Conservation (phyloP, 2,888 invertebrate species). For the Hoplodrina ambigua region DNA sequence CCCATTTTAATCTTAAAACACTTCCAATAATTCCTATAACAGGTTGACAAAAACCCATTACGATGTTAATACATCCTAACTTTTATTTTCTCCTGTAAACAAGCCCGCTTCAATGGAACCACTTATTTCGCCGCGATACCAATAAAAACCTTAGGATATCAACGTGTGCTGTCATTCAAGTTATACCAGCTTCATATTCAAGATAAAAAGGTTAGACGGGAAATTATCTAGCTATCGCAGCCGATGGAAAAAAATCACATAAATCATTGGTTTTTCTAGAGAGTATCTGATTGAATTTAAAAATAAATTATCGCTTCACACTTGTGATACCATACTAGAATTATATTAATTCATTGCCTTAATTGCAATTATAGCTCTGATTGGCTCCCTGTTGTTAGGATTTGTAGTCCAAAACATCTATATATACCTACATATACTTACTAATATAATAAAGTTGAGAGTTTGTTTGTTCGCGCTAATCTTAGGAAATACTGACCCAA, state of each 20-base stretch:
- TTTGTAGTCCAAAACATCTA: neutral
- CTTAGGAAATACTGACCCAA: no score
- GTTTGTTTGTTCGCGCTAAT: no score
- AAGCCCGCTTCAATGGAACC: slow-evolving; percentile 50
- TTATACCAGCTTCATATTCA: slow-evolving; percentile 50
- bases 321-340: slow-evolving; percentile 13
- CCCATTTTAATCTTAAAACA: slow-evolving; percentile 34
- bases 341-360: slow-evolving; percentile 11
- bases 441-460: no score
- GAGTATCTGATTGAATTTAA: slow-evolving; percentile 37
- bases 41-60: slow-evolving; percentile 40
- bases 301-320: slow-evolving; percentile 49
- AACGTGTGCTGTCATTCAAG: slow-evolving; percentile 57
- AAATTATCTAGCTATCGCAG: slow-evolving; percentile 60
- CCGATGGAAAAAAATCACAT: slow-evolving; percentile 47
- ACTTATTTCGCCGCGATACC: slow-evolving; percentile 39
- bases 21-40: neutral
- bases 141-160: slow-evolving; percentile 49
- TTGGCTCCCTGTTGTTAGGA: no score
- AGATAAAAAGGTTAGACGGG: slow-evolving; percentile 58
- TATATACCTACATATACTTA: no score
- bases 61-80: slow-evolving; percentile 48
- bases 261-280: slow-evolving; percentile 44
- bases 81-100: slow-evolving; percentile 56
- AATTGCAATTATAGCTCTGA: neutral